phyloP scores from a whole-genome alignment of 2,888 invertebrate genomes.

The Amphipoea lucens region DNA sequence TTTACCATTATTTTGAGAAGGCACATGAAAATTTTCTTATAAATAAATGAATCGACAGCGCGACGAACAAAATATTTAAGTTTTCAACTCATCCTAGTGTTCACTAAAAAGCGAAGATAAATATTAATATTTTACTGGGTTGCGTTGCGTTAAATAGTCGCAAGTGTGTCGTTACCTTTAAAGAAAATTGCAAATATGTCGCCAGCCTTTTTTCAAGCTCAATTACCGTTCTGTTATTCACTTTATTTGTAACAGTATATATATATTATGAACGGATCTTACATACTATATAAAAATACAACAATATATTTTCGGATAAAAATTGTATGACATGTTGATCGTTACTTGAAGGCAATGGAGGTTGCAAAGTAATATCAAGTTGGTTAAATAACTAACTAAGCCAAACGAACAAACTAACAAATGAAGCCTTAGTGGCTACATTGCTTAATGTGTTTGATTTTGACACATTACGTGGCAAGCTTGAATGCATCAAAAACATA shows the following conservation, averaged over 20 bases:
- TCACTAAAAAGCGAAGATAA: constrained; percentile 68
- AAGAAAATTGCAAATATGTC: constrained; percentile 64
- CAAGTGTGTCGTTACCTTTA: constrained; percentile 45
- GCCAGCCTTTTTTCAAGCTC: constrained; percentile 74
- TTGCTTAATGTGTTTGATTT: neutral
- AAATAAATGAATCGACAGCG: constrained; percentile 83
- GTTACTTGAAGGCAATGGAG: constrained; percentile 11
- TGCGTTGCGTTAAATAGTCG: constrained; percentile 44
- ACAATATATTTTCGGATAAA: constrained; percentile 81
- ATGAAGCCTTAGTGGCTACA: neutral
- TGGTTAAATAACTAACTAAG: neutral
- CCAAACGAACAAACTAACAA: neutral
- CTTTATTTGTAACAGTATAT: constrained; percentile 70
- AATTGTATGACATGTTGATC: constrained; percentile 71
- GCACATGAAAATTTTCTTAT: constrained; percentile 89
- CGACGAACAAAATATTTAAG: constrained; percentile 64
- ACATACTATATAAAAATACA: constrained; percentile 88
- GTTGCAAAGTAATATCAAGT: constrained; percentile 2
- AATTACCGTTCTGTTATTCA: constrained; percentile 69
- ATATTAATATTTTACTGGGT: constrained; percentile 33
- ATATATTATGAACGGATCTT: constrained; percentile 82
- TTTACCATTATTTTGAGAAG: constrained; percentile 87
- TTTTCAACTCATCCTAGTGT: constrained; percentile 54
- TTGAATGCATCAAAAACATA: neutral
- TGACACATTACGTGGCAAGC: neutral